A percentile compares a stretch with the other conserved stretches of the same genome.
Evolutionary conservation across 2,888 invertebrate genomes (phyloP).

Genomic region (Pteria penguin): DNA sequence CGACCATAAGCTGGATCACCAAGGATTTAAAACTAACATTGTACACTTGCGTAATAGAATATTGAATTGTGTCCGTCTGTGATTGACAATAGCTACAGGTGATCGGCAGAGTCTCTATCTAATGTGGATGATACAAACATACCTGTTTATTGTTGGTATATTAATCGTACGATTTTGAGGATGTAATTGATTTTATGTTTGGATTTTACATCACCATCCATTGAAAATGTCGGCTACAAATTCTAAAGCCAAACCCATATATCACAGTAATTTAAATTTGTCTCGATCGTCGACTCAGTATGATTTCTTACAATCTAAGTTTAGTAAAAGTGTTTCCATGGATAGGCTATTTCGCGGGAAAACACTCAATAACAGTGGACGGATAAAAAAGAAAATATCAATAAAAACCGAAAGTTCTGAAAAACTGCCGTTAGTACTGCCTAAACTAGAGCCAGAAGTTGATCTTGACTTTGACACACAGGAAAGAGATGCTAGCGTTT

Average conservation of each 20-base stretch:
- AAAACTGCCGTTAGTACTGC: constrained; percentile 46
- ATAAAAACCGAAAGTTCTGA: constrained; percentile 5
- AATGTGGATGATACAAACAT: no score
- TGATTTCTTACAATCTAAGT: constrained; percentile 24
- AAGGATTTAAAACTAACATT: constrained; percentile 13
- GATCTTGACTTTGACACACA: constrained; percentile 44
- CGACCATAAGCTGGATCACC: constrained; percentile 23
- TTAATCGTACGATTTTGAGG: no score
- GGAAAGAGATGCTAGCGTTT: constrained; percentile 53
- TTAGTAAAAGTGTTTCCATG: constrained; percentile 55
- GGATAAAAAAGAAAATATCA: not conserved
- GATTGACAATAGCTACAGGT: not conserved
- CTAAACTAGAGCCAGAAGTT: constrained; percentile 55
- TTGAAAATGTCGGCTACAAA: not conserved
- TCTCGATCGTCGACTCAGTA: constrained; percentile 37
- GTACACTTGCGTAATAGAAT: not conserved
- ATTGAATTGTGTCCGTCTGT: not conserved
- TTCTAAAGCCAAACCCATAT: constrained; percentile 19
- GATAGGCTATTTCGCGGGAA: constrained; percentile 46
- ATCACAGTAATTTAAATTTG: constrained; percentile 40
- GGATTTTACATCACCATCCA: no score
- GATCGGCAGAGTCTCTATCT: no score
- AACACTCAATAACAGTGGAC: constrained; percentile 6
- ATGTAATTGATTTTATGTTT: no score
- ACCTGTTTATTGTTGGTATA: no score